These are phyloP conservation scores for Trochalopteron elliotii DNA, from an alignment of 2,113 vertebrate genomes.

Conservation along the genomic window DNA sequence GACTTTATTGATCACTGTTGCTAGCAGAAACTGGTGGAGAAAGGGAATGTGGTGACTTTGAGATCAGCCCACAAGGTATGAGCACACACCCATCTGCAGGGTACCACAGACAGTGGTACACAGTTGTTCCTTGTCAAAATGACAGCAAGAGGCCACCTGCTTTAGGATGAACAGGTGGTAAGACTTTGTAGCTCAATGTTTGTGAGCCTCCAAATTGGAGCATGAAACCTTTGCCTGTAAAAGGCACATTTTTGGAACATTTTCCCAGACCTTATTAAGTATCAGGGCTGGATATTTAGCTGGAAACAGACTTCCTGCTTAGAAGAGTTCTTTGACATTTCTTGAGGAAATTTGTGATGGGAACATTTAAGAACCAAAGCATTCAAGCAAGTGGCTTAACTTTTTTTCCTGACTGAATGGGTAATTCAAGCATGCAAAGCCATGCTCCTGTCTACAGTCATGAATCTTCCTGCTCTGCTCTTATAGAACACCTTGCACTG, in stretches of 20 bases:
- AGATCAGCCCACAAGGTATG: neutral
- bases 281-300: neutral
- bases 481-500: neutral
- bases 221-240: neutral
- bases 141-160: neutral
- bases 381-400: neutral
- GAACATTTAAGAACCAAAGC: neutral
- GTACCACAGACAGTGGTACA: neutral
- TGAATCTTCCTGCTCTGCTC: neutral
- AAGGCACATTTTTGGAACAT: neutral
- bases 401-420: neutral
- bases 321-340: neutral
- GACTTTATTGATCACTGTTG: neutral
- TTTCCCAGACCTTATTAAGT: neutral
- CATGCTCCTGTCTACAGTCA: neutral
- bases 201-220: neutral
- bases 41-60: neutral
- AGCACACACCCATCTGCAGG: neutral
- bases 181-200: neutral
- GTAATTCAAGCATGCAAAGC: neutral
- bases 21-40: neutral
- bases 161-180: neutral
- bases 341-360: neutral
- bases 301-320: neutral
- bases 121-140: neutral